A percentile compares a stretch with the other conserved stretches of the same genome.
Evolutionary conservation across 2,113 vertebrate genomes (phyloP).

Genomic region (Perognathus longimembris): DNA sequence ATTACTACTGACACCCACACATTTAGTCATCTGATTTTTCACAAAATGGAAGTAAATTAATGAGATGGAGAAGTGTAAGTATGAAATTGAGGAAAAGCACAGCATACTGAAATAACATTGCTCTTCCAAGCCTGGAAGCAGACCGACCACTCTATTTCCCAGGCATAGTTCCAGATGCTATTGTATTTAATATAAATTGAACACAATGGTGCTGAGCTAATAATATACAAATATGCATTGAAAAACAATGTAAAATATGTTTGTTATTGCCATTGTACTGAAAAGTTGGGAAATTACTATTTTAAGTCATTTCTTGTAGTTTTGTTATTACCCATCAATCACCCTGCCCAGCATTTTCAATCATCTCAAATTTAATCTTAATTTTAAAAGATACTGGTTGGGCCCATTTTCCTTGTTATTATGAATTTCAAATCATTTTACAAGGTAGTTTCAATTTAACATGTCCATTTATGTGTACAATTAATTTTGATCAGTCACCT

Average conservation of each 20-base stretch:
- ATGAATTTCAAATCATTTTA: too few species aligned
- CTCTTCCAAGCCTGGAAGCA: background rate
- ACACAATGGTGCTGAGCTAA: background rate
- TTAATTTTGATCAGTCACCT: too few species aligned
- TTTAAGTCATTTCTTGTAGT: background rate
- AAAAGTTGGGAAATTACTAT: background rate
- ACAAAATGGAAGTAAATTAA: too few species aligned
- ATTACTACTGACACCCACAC: too few species aligned
- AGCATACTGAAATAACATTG: background rate
- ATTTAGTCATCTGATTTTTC: too few species aligned
- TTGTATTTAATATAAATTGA: background rate
- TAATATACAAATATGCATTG: background rate
- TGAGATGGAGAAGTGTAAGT: background rate
- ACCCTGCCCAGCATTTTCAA: background rate
- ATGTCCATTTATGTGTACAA: too few species aligned
- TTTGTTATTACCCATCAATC: background rate
- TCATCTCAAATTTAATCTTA: constrained; percentile 23
- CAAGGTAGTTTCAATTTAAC: too few species aligned
- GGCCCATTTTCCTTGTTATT: too few species aligned
- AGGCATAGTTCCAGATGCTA: background rate
- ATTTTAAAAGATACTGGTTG: background rate
- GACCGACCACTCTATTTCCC: background rate
- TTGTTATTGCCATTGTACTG: background rate
- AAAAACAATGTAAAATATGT: background rate
- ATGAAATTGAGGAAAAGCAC: background rate